These are phyloP conservation scores for Drosophila vallismaia DNA, from an alignment of 2,888 invertebrate genomes.

Conservation along the genomic window DNA sequence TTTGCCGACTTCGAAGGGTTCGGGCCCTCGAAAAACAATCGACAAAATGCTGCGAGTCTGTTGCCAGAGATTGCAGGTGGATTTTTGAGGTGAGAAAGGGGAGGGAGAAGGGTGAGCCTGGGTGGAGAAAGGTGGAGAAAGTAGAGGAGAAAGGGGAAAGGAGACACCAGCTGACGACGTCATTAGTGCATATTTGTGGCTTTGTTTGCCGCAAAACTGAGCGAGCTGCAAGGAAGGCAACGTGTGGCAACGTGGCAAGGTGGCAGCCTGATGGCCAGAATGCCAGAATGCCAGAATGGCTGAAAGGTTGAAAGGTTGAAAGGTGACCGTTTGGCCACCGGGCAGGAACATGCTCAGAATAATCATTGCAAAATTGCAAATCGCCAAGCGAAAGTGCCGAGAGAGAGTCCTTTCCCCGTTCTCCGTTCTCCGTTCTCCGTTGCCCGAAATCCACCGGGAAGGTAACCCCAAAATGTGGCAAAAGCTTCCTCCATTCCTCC, in stretches of 20 bases:
- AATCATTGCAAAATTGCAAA: constrained; percentile 80
- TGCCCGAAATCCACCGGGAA: constrained; percentile 36
- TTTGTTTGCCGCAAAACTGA: constrained; percentile 77
- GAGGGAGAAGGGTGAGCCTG: too few species aligned
- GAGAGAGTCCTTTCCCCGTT: constrained; percentile 21
- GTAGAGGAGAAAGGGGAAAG: background rate
- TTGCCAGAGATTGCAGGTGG: constrained; percentile 16
- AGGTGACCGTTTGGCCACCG: constrained; percentile 36
- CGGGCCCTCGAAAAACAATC: constrained; percentile 34
- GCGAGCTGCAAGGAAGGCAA: constrained; percentile 38
- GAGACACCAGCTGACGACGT: constrained; percentile 63
- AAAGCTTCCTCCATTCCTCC: background rate
- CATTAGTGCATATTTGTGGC: constrained; percentile 83
- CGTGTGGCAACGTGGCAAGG: background rate
- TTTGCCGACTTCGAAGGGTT: constrained; percentile 33
- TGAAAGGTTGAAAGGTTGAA: constrained; percentile 42
- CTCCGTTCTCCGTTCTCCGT: too few species aligned
- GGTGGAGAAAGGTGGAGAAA: constrained; percentile 3
- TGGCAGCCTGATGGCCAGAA: background rate
- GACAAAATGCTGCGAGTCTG: constrained; percentile 31
- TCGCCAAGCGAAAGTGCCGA: constrained; percentile 77
- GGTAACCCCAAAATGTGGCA: constrained; percentile 44
- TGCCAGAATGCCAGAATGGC: constrained; percentile 22
- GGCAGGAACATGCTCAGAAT: constrained; percentile 76
- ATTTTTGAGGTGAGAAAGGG: background rate